Evolutionary conservation across 2,888 invertebrate genomes (phyloP).

Genomic region (Andrena camellia): DNA sequence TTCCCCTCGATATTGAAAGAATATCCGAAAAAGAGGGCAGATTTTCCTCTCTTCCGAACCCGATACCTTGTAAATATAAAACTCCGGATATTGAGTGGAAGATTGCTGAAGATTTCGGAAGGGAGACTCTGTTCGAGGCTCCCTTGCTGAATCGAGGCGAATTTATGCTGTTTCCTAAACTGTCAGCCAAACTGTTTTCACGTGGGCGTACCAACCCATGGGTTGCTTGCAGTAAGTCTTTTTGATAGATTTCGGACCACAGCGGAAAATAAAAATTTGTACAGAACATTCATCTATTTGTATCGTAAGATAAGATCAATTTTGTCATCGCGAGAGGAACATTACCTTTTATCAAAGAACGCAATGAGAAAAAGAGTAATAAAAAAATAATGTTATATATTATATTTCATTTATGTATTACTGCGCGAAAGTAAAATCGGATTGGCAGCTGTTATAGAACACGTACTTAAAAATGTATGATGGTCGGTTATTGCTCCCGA

Average conservation of each 20-base stretch:
- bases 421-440: too few relatives aligned
- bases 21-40: slow-evolving; percentile 82
- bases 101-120: slow-evolving; percentile 58
- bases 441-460: too few relatives aligned
- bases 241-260: not conserved
- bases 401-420: too few relatives aligned
- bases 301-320: too few relatives aligned
- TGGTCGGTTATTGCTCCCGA: too few relatives aligned
- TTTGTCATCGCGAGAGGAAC: too few relatives aligned
- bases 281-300: too few relatives aligned
- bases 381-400: too few relatives aligned
- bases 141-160: not conserved
- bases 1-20: slow-evolving; percentile 86
- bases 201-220: not conserved
- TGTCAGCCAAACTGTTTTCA: not conserved
- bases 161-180: slow-evolving; percentile 9
- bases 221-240: not conserved
- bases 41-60: slow-evolving; percentile 58
- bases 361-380: too few relatives aligned
- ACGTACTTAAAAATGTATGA: too few relatives aligned
- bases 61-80: slow-evolving; percentile 82
- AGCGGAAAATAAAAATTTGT: too few relatives aligned
- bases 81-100: slow-evolving; percentile 81
- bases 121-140: not conserved
- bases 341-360: too few relatives aligned